These are phyloP conservation scores for Pseudochromis fuscus DNA, from an alignment of 2,797 vertebrate species.

Conservation along the genomic window DNA sequence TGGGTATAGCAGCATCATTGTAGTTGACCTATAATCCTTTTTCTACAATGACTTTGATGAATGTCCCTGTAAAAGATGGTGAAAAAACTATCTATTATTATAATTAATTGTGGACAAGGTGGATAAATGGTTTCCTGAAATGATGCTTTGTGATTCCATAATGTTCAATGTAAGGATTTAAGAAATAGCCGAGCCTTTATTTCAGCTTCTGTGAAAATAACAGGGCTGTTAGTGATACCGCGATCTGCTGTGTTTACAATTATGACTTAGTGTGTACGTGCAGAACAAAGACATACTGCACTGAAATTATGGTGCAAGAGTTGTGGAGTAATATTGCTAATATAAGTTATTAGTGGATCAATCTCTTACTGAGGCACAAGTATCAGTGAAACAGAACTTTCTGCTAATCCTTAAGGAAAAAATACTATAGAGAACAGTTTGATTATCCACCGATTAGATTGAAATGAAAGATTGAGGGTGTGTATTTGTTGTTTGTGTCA, in stretches of 20 bases:
- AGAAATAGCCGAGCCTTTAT: neutral
- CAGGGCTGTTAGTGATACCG: too few species aligned
- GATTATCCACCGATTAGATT: constrained; percentile 7
- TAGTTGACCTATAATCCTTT: neutral
- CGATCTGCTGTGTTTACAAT: neutral
- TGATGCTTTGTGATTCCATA: neutral
- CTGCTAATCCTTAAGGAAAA: too few species aligned
- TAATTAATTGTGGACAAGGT: neutral
- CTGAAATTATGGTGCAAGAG: neutral
- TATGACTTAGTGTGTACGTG: neutral
- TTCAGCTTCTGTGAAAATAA: neutral
- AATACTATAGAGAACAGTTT: neutral
- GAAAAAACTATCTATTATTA: neutral
- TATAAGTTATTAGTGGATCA: neutral
- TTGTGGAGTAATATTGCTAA: neutral
- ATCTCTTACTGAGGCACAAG: neutral
- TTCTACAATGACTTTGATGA: neutral
- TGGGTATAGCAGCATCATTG: neutral
- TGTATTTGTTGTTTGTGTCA: constrained; percentile 1
- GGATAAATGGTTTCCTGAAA: neutral
- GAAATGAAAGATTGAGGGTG: neutral
- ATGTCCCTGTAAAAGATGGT: too few species aligned
- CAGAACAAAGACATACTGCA: neutral
- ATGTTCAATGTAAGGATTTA: neutral
- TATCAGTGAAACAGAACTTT: neutral